Percentiles rank a stretch among this genome's conserved stretches.
Conservation (phyloP, 2,888 invertebrate species). For the Amiota mariae region DNA sequence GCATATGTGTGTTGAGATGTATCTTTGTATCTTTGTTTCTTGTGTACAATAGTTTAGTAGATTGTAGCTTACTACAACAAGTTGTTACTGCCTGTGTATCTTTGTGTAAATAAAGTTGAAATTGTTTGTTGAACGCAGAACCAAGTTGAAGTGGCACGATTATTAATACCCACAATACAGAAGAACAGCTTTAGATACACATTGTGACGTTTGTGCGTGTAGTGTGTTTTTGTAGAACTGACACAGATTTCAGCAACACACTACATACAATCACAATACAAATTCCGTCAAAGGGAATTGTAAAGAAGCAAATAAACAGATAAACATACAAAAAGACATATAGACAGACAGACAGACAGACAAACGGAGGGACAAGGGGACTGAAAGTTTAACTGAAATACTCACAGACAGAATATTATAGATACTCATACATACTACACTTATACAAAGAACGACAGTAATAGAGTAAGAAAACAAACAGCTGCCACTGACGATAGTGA, state of each 20-base stretch:
- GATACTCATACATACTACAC: neutral
- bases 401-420: too few relatives aligned
- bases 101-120: slow-evolving; percentile 17
- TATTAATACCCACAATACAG: slow-evolving; percentile 32
- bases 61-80: too few relatives aligned
- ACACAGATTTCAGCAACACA: slow-evolving; percentile 14
- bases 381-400: too few relatives aligned
- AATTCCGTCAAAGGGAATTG: neutral
- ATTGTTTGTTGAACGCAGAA: slow-evolving; percentile 8
- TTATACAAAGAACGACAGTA: neutral
- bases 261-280: neutral
- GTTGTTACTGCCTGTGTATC: neutral
- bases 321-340: slow-evolving; percentile 21
- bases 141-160: slow-evolving; percentile 18
- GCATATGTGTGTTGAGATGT: slow-evolving; percentile 6
- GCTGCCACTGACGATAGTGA: slow-evolving; percentile 19
- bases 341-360: too few relatives aligned
- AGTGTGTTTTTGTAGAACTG: slow-evolving; percentile 27
- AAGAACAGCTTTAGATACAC: slow-evolving; percentile 24
- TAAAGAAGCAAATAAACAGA: slow-evolving; percentile 31
- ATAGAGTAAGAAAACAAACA: slow-evolving; percentile 27
- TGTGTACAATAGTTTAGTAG: neutral
- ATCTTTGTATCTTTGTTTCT: slow-evolving; percentile 1
- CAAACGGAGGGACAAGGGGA: too few relatives aligned
- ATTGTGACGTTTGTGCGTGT: slow-evolving; percentile 28